These are phyloP conservation scores for Mionectes olivaceus DNA, from an alignment of 2,797 vertebrate species.

Conservation along the genomic window DNA sequence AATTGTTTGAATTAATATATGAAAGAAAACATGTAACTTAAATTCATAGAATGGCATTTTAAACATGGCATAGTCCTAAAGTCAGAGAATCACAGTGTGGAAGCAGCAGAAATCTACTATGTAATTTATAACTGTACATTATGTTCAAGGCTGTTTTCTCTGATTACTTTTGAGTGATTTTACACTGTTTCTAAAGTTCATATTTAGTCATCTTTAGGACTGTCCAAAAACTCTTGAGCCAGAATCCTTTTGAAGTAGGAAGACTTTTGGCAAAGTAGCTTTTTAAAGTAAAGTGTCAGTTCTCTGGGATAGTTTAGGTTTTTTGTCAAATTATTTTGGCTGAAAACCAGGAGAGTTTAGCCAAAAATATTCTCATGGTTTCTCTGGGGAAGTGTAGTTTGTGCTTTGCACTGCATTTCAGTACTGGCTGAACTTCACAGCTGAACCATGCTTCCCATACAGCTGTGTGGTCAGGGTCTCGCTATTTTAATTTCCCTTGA, in stretches of 20 bases:
- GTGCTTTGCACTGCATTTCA: constrained; percentile 9
- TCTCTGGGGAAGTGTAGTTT: constrained; percentile 64
- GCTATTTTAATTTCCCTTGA: not conserved
- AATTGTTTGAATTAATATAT: not conserved
- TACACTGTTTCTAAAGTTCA: not conserved
- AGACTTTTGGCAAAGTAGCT: not conserved
- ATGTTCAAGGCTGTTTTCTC: not conserved
- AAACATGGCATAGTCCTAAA: not conserved
- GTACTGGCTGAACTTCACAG: constrained; percentile 2
- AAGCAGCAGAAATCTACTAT: not conserved
- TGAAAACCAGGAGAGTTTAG: constrained; percentile 52
- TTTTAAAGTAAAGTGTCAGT: constrained; percentile 13
- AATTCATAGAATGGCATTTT: not conserved
- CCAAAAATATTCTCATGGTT: constrained; percentile 40
- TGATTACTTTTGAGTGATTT: constrained; percentile 4
- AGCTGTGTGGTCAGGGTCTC: not conserved
- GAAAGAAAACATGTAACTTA: not conserved
- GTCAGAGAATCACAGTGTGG: not conserved
- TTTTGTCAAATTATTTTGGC: constrained; percentile 58
- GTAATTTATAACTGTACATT: not conserved
- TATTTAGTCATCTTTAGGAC: not conserved
- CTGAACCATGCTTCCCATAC: not conserved
- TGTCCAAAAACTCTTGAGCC: constrained; percentile 1
- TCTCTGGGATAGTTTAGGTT: constrained; percentile 9
- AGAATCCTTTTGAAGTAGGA: constrained; percentile 22